A percentile compares a stretch with the other conserved stretches of the same genome.
These are phyloP conservation scores for Lapara coniferarum DNA, from an alignment of 2,888 invertebrate genomes.

Conservation along the genomic window DNA sequence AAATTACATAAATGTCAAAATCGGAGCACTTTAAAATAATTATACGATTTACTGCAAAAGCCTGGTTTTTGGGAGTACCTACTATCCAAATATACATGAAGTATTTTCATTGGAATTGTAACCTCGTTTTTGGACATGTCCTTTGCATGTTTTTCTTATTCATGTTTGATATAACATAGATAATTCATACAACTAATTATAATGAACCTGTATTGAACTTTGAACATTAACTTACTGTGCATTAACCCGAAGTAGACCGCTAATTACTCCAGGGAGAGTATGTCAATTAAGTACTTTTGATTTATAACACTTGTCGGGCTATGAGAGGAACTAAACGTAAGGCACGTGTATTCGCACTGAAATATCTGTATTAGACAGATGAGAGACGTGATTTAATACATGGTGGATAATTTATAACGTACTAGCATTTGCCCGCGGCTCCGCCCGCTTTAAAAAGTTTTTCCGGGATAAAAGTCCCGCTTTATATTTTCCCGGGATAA, in stretches of 20 bases:
- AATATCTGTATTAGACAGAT: conserved; percentile 2
- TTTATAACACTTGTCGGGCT: conserved; percentile 18
- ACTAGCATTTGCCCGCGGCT: too few species aligned
- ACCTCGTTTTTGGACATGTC: too few species aligned
- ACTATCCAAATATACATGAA: too few species aligned
- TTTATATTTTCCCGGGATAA: too few species aligned
- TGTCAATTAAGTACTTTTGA: conserved; percentile 24
- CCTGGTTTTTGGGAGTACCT: too few species aligned
- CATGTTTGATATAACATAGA: background rate
- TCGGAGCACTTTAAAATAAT: too few species aligned
- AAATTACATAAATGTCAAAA: too few species aligned
- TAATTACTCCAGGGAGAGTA: conserved; percentile 6
- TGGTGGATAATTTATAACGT: background rate
- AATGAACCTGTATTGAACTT: conserved; percentile 7
- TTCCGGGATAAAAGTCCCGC: too few species aligned
- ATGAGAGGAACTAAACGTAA: conserved; percentile 2
- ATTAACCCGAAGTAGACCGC: background rate
- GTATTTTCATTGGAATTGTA: too few species aligned
- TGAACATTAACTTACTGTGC: background rate
- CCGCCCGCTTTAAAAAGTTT: too few species aligned
- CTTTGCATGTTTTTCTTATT: too few species aligned
- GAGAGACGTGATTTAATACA: background rate
- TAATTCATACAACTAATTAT: background rate
- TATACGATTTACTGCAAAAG: too few species aligned
- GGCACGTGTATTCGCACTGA: background rate